Conservation (phyloP, 64 coral and sea anemone genomes). For the Porites lutea region DNA sequence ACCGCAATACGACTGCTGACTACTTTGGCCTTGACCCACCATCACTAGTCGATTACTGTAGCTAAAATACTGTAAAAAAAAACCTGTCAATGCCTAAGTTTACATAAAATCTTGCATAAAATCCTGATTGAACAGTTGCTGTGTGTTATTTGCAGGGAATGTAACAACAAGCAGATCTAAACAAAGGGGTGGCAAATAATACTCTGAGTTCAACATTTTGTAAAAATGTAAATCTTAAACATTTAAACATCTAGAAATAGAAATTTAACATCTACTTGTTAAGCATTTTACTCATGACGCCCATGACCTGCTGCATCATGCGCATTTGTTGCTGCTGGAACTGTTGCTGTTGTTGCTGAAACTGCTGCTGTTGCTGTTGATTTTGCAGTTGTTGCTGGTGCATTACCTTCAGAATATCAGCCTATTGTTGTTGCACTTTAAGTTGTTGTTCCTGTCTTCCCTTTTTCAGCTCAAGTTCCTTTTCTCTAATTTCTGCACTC, state of each 20-base stretch:
- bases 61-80: neutral
- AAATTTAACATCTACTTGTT: too few species aligned
- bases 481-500: slow-evolving; percentile 57
- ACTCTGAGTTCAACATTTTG: neutral
- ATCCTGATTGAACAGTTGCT: neutral
- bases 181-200: neutral
- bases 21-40: slow-evolving; percentile 1
- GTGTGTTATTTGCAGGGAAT: neutral
- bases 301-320: too few species aligned
- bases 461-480: slow-evolving; percentile 54
- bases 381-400: neutral
- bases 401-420: slow-evolving; percentile 1
- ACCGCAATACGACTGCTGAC: neutral
- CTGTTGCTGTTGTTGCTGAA: too few species aligned
- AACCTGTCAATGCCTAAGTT: neutral
- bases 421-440: slow-evolving; percentile 29
- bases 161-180: neutral
- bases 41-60: neutral
- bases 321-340: too few species aligned
- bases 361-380: too few species aligned
- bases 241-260: too few species aligned
- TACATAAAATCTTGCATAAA: slow-evolving; percentile 12
- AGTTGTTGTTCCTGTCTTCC: slow-evolving; percentile 42
- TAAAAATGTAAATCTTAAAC: too few species aligned
- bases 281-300: too few species aligned